These are phyloP conservation scores for Sarcophilus harrisii DNA, from an alignment of 2,797 vertebrate genomes.

Conservation along the genomic window DNA sequence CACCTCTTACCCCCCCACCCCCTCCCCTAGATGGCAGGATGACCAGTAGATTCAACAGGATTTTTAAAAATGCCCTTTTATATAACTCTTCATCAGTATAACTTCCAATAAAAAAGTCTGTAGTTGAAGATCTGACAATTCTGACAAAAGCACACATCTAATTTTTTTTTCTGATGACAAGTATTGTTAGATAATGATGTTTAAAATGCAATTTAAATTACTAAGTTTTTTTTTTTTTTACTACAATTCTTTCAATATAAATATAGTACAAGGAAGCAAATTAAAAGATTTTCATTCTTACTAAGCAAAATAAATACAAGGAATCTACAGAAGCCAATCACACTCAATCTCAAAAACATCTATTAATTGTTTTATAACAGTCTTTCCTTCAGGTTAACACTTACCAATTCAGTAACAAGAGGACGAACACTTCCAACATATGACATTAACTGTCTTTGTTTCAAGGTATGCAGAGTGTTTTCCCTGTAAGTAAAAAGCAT, in stretches of 20 bases:
- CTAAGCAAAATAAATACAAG: conserved; percentile 23
- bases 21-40: too few relatives aligned
- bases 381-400: conserved; percentile 65
- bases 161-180: conserved; percentile 45
- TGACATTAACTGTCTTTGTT: conserved; percentile 88
- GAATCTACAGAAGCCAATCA: conserved; percentile 34
- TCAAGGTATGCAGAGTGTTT: conserved; percentile 94
- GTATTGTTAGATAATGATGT: not conserved
- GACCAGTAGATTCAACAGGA: not conserved
- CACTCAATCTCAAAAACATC: conserved; percentile 12
- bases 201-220: conserved; percentile 2
- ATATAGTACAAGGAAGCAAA: not conserved
- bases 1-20: too few relatives aligned
- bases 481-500: conserved; percentile 89
- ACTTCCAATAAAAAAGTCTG: not conserved
- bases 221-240: not conserved
- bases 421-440: conserved; percentile 88
- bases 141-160: conserved; percentile 22
- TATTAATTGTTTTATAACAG: conserved; percentile 43
- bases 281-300: conserved; percentile 15
- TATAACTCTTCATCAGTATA: not conserved
- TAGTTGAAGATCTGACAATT: conserved; percentile 12
- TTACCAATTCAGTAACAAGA: conserved; percentile 96
- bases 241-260: conserved; percentile 37
- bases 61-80: not conserved